phyloP scores from a whole-genome alignment of 2,113 vertebrate species.

The Megalops atlanticus region DNA sequence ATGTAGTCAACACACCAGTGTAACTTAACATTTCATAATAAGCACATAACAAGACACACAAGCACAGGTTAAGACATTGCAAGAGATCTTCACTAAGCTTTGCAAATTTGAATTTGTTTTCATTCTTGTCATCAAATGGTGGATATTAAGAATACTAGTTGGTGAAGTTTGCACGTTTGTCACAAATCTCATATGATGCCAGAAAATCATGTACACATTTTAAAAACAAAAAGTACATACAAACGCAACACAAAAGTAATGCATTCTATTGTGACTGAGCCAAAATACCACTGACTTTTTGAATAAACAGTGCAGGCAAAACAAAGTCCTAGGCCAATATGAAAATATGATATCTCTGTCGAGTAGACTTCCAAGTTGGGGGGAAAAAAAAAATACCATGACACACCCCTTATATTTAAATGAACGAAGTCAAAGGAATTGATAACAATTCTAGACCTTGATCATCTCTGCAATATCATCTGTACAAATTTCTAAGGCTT shows the following conservation, averaged over 20 bases:
- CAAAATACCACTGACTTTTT: constrained; percentile 7
- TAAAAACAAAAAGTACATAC: constrained; percentile 16
- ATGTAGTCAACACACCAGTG: constrained; percentile 25
- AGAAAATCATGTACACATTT: constrained; percentile 22
- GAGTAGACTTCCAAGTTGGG: constrained; percentile 21
- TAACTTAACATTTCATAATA: constrained; percentile 25
- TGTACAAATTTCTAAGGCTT: constrained; percentile 25
- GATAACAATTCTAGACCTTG: constrained; percentile 17
- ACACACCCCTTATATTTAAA: constrained; percentile 27
- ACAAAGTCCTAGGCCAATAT: constrained; percentile 19
- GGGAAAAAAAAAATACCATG: constrained; percentile 18
- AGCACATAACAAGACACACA: constrained; percentile 17
- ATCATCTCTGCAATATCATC: constrained; percentile 13
- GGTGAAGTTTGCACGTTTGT: constrained; percentile 9
- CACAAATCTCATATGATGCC: constrained; percentile 19
- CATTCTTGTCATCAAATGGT: constrained; percentile 8
- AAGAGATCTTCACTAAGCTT: constrained; percentile 20
- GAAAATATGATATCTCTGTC: constrained; percentile 16
- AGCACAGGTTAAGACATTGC: too few relatives aligned
- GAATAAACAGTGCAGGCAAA: constrained; percentile 13
- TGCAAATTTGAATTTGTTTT: constrained; percentile 20
- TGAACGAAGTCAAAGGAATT: constrained; percentile 13
- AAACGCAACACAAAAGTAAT: constrained; percentile 13
- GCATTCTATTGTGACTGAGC: neutral
- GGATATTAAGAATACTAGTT: constrained; percentile 17